A percentile compares a stretch with the other conserved stretches of the same genome.
Evolutionary conservation across 1,140 invertebrate species (phyloP).

Genomic region (Lepidurus arcticus): DNA sequence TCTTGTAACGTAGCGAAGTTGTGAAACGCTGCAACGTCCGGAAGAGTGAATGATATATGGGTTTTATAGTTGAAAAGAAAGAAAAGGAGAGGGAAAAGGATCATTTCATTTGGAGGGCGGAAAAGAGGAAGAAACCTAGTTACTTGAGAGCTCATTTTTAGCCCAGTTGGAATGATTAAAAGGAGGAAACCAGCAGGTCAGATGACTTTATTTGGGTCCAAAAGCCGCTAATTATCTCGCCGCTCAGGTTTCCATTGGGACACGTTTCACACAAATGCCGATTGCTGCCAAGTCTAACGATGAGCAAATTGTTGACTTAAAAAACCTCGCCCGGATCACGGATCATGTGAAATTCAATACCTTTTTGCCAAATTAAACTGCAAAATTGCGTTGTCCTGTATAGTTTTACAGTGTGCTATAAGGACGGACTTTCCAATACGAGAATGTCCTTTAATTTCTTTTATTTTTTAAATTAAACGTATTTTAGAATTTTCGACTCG

Average conservation of each 20-base stretch:
- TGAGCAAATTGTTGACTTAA: constrained; percentile 4
- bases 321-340: not conserved
- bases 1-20: not conserved
- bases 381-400: too few species aligned
- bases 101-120: constrained; percentile 7
- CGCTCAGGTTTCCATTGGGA: not conserved
- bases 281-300: not conserved
- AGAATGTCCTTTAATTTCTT: too few species aligned
- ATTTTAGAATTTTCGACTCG: too few species aligned
- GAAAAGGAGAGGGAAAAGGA: not conserved
- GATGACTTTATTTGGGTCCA: not conserved
- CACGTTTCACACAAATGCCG: not conserved
- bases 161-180: not conserved
- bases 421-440: too few species aligned
- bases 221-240: constrained; percentile 18
- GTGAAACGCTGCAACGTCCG: not conserved
- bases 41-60: not conserved
- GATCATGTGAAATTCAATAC: too few species aligned
- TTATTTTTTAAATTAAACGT: too few species aligned
- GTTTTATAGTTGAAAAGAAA: not conserved
- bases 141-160: not conserved
- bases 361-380: too few species aligned
- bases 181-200: constrained; percentile 4
- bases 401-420: too few species aligned
- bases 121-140: not conserved